Conservation (phyloP, 2,797 vertebrate species). For the Alosa sapidissima region DNA sequence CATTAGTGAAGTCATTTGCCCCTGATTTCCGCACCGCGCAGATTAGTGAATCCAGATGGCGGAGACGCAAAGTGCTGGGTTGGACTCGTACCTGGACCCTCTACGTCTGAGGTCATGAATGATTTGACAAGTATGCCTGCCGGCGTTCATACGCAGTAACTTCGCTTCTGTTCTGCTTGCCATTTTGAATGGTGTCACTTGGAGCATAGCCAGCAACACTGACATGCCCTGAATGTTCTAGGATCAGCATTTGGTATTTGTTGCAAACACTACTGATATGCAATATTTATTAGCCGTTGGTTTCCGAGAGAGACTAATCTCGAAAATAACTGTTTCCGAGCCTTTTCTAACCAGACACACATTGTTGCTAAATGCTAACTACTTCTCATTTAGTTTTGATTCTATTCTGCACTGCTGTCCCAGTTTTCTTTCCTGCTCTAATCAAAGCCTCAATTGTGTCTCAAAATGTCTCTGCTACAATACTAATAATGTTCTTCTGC, state of each 20-base stretch:
- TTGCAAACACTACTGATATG: neutral
- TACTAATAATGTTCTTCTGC: neutral
- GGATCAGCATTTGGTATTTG: neutral
- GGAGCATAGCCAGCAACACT: neutral
- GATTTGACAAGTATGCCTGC: neutral
- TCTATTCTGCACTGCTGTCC: neutral
- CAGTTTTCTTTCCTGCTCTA: neutral
- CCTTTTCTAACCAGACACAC: neutral
- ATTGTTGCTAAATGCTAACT: neutral
- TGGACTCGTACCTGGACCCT: neutral
- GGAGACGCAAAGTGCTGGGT: neutral
- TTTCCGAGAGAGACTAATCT: neutral
- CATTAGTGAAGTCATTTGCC: neutral
- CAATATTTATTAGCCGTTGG: constrained; percentile 2
- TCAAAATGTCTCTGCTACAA: neutral
- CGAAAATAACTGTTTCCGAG: neutral
- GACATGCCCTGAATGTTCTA: constrained; percentile 3
- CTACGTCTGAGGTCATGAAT: constrained; percentile 11
- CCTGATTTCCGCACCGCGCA: neutral
- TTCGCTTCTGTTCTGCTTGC: neutral
- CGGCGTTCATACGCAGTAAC: constrained; percentile 15
- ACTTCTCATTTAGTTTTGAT: neutral
- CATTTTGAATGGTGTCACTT: neutral
- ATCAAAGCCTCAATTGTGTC: neutral
- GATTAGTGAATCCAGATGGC: constrained; percentile 24